Base-by-base conservation (phyloP, 2,113 vertebrate genomes). In the Orthochromis indermauri region DNA sequence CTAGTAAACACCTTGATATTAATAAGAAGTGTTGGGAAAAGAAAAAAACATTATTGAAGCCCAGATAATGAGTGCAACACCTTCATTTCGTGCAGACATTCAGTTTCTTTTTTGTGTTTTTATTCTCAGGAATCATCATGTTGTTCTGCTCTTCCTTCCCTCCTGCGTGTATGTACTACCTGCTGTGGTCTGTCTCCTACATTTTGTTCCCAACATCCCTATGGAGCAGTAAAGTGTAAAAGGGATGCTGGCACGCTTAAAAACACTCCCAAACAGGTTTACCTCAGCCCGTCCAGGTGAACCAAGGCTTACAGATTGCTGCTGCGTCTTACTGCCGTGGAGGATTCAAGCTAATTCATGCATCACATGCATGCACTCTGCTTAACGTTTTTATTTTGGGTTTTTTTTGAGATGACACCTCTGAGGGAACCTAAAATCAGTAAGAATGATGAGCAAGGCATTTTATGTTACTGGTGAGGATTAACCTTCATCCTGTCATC, bases 171-270 rank as follows among this genome's bases (percentile, higher is more conserved):
- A 83, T 97, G 31, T 99, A 99, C 93, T 98, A 97, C 92, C 96
- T 99, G 88, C 86, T 97, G n/a, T 99, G 98, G 98, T 97, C 97
- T 0, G 88, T 95, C 6, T 98, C 98, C 35, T 99, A 99, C 95
- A 97, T 98, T 87, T 81, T 98, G 94, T 98, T 98, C 91, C 98
- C 98, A 5, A 96, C 94, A 1, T 95, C 95, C 16, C 85, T 98
- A 19, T 99, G 98, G 98, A 98, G 97, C 94, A 94, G 91, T 88
- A 96, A 97, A 92, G 93, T 94, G 7, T 97, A 95, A 88, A 76
- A 31, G 26, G 33, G 31, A 10, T 14, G 9, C 2, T 21, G 80
- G 76, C 66, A 35, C n/a, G 37, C 45, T 81, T 63, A 57, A 51
- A 49, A 54, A 54, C 59, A 57, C 54, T 68, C 63, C 81, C 61